Base-by-base conservation (phyloP, 2,113 vertebrate species). In the Zapornia atra region DNA sequence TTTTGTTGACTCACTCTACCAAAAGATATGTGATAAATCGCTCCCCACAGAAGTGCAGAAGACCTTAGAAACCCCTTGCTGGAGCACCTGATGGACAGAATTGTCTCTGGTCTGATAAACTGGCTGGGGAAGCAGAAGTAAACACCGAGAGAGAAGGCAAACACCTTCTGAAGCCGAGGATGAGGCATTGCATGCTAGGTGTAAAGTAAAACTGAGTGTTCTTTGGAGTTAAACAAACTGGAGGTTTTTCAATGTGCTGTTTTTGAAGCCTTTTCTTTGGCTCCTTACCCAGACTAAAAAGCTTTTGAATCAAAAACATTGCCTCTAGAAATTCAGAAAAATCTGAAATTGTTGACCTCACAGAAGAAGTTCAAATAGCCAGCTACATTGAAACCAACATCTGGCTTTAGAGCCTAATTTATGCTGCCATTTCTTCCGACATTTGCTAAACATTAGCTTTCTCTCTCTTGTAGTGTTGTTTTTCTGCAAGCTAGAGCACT, bases 241-340 rank as follows among this genome's bases (percentile, higher is more conserved):
- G 50, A 79, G 31, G 33, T 79, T 65, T 90, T 66, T 54, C 44
- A 84, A 3, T 16, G 31, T 87, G 36, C 38, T 57, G 46, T 11
- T 83, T 78, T 16, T 69, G n/a, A 80, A 92, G 46, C 42, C 8
- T 8, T 34, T 6, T 46, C 42, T 64, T 69, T 60, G 29, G 60
- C 50, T 78, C 18, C 70, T 63, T 25, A 60, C 36, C 33, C n/a
- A 59, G 76, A 76, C 75, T 93, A 90, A 92, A 86, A 73, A 42
- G 12, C 54, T 80, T 85, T 59, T 19, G 34, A 46, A 87, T 24
- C 86, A 81, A 88, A 95, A 93, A 94, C 56, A 42, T 63, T 69
- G 71, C 72, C 77, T 91, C 88, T 94, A 80, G 81, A 96, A 86
- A 78, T 86, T 75, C 80, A 80, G 84, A 81, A 94, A 38, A 85